Base-by-base conservation (phyloP, 2,888 invertebrate genomes). In the Dione vanillae region DNA sequence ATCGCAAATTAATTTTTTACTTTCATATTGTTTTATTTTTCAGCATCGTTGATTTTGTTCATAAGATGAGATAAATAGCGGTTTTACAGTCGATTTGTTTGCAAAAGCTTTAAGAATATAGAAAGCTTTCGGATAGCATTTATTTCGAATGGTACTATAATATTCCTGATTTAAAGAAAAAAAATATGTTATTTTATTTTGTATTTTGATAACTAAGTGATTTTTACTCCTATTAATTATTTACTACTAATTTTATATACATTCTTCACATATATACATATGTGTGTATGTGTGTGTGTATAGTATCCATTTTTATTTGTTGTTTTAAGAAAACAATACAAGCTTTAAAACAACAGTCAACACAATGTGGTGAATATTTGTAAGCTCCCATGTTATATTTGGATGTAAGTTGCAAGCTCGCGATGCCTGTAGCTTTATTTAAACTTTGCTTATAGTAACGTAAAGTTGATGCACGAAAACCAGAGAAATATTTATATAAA, bases 1-100 rank as follows among this genome's bases (percentile, higher is more conserved):
- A 67, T 72, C 58, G 47, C 54, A 67, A 67, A 65, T 67, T 54
- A 66, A 67, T 68, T 71, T 73, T 64, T 14, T 64, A 27, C 61
- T 51, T 65, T 69, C 41, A 35, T 64, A 37, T 40, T 14, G 20
- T 37, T 49, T 43, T 52, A 51, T 54, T 61, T 67, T 62, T 54
- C 56, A 27, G 11, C 11, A 45, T 12, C 41, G 14, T 11, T 35
- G 6, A 45, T 54, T 51, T 40, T 41, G 14, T 49, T 49, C 5
- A 27, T n/a, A 14, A 41, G n/a, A 40, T 19, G 51, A 27, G 14
- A 7, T 52, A 52, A 52, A 52, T 27, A 14, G 51, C 27, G 14
- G 20, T 52, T 52, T 51, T 27, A 52, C 1, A 20, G 8, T 14
- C 20, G 8, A 27, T 27, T 52, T 52, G 27, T 7, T 51, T 20